Conservation (phyloP, 1,140 invertebrate genomes). For the Heliconius melpomene region DNA sequence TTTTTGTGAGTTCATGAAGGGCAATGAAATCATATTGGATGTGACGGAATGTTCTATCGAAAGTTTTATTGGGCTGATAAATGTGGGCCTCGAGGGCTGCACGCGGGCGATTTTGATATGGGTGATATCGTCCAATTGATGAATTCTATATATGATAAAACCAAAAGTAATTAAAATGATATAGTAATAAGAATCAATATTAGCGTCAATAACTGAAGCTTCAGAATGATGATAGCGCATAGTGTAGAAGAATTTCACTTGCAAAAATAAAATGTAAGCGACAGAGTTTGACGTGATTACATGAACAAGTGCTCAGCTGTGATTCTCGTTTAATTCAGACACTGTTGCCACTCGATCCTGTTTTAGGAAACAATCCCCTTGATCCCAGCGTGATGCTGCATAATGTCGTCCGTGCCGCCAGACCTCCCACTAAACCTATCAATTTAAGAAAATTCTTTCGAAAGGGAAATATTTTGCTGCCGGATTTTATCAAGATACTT, state of each 20-base stretch:
- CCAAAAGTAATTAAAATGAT: not conserved
- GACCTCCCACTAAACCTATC: constrained; percentile 57
- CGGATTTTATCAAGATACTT: not conserved
- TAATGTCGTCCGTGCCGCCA: constrained; percentile 63
- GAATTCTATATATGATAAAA: not conserved
- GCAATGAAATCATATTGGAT: constrained; percentile 67
- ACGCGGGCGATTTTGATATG: constrained; percentile 2
- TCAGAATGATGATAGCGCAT: not conserved
- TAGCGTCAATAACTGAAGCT: not conserved
- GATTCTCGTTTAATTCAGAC: constrained; percentile 68
- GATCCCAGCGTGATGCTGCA: constrained; percentile 77
- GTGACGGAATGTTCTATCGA: constrained; percentile 66
- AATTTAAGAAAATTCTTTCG: constrained; percentile 59
- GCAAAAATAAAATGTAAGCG: constrained; percentile 33
- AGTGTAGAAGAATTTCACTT: not conserved
- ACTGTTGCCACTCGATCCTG: constrained; percentile 67
- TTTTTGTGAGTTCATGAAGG: constrained; percentile 8
- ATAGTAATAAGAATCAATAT: not conserved
- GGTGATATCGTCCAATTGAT: constrained; percentile 1
- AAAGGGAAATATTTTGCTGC: constrained; percentile 9
- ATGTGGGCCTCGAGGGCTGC: constrained; percentile 55
- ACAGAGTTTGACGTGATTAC: constrained; percentile 50
- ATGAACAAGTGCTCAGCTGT: constrained; percentile 48
- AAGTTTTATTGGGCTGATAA: constrained; percentile 73
- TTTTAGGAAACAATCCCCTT: constrained; percentile 77